phyloP scores from a whole-genome alignment of 2,113 vertebrate genomes.

The Gymnarchus niloticus region DNA sequence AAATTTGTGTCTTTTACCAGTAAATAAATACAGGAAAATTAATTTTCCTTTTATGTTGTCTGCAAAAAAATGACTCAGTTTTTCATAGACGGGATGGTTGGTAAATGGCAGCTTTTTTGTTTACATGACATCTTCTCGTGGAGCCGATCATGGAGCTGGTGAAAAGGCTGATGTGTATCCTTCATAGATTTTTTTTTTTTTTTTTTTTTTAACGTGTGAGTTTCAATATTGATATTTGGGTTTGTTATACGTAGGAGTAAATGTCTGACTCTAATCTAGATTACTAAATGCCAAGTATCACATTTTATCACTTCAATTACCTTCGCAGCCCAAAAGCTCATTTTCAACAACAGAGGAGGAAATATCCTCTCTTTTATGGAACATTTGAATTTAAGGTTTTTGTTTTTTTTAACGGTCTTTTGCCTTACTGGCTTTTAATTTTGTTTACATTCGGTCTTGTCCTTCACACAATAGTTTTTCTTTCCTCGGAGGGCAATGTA shows the following conservation, averaged over 20 bases:
- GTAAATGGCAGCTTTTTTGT: background rate
- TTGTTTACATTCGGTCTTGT: conserved; percentile 8
- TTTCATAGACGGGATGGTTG: background rate
- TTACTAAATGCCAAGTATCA: conserved; percentile 34
- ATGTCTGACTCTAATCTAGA: conserved; percentile 32
- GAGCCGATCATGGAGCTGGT: background rate
- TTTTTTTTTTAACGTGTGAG: conserved; percentile 49
- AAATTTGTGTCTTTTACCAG: background rate
- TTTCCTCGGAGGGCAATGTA: background rate
- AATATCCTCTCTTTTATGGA: background rate
- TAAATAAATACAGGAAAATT: background rate
- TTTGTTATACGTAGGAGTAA: conserved; percentile 38
- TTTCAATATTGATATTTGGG: conserved; percentile 64
- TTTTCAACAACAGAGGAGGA: conserved; percentile 9
- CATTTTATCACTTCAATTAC: conserved; percentile 15
- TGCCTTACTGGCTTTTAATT: background rate
- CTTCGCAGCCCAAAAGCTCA: background rate
- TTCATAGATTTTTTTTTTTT: conserved; percentile 23
- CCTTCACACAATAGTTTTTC: background rate
- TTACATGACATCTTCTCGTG: background rate
- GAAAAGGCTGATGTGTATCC: conserved; percentile 14
- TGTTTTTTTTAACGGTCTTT: background rate
- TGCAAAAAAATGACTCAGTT: background rate
- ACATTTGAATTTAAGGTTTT: background rate
- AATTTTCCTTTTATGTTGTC: background rate